These are phyloP conservation scores for Coptodon bakossiorum DNA, from an alignment of 2,113 vertebrate genomes.

Conservation along the genomic window DNA sequence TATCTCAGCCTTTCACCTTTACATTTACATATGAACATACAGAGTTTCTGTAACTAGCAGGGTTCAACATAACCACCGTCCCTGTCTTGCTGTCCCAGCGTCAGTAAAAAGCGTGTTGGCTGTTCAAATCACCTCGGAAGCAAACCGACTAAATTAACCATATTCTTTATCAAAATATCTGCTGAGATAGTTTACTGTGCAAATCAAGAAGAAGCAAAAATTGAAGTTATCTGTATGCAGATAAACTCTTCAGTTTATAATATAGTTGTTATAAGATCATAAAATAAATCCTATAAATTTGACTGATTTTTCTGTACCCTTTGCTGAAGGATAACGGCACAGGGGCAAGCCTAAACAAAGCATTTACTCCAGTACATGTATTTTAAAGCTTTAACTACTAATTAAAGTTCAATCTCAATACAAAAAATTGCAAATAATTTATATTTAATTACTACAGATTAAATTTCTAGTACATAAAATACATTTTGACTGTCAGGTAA, in stretches of 20 bases:
- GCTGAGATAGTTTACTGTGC: background rate
- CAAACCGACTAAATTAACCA: background rate
- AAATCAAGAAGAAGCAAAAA: background rate
- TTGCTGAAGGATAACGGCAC: background rate
- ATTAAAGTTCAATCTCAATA: background rate
- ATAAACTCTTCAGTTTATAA: background rate
- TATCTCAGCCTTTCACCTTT: background rate
- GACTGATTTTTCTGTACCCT: background rate
- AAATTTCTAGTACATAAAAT: background rate
- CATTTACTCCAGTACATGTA: background rate
- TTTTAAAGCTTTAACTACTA: background rate
- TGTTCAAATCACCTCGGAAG: accelerated
- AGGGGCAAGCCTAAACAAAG: background rate
- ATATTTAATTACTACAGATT: background rate
- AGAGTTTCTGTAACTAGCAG: background rate
- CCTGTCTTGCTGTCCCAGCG: accelerated
- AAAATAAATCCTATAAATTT: background rate
- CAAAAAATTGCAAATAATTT: background rate
- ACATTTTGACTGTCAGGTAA: background rate
- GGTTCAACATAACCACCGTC: background rate
- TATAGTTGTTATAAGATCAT: background rate
- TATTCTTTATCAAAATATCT: background rate
- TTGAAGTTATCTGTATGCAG: background rate
- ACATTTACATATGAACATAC: background rate
- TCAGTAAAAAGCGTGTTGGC: background rate